Conservation (phyloP, 1,140 invertebrate genomes). For the Stratiolaelaps scimitus region DNA sequence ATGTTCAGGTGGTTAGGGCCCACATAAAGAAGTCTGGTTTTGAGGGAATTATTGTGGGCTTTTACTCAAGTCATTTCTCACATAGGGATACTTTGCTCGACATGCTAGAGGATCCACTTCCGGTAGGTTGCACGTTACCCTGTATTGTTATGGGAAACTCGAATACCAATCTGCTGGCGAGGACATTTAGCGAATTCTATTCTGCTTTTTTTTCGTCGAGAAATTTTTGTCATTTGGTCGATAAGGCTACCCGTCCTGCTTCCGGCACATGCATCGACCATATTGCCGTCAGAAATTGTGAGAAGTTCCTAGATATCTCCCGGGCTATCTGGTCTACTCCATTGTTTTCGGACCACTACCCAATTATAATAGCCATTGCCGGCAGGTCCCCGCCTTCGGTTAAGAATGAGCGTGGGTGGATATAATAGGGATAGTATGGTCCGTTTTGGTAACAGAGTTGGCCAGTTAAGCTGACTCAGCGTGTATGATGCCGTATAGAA, state of each 20-base stretch:
- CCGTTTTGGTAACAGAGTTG: no score
- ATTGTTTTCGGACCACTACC: no score
- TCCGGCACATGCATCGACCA: background rate
- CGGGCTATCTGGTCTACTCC: background rate
- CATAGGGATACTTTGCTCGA: no score
- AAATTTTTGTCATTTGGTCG: background rate
- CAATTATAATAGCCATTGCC: no score
- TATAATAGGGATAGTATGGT: no score
- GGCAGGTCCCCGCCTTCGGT: no score
- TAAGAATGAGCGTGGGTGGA: no score
- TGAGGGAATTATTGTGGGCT: background rate
- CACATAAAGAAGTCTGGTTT: background rate
- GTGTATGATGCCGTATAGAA: no score
- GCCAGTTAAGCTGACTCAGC: no score
- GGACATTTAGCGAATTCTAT: background rate
- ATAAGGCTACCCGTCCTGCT: background rate
- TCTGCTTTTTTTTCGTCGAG: background rate
- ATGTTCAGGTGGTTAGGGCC: background rate
- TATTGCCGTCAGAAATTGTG: background rate
- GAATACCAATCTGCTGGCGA: background rate
- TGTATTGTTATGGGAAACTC: background rate
- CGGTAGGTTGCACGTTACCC: background rate
- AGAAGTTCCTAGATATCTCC: background rate
- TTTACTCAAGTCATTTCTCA: background rate
- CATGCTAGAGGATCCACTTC: background rate